Evolutionary conservation across 2,113 vertebrate species (phyloP), one percentile per base, ranked within the genome.

Genomic region (Microcebus ravelobensis): DNA sequence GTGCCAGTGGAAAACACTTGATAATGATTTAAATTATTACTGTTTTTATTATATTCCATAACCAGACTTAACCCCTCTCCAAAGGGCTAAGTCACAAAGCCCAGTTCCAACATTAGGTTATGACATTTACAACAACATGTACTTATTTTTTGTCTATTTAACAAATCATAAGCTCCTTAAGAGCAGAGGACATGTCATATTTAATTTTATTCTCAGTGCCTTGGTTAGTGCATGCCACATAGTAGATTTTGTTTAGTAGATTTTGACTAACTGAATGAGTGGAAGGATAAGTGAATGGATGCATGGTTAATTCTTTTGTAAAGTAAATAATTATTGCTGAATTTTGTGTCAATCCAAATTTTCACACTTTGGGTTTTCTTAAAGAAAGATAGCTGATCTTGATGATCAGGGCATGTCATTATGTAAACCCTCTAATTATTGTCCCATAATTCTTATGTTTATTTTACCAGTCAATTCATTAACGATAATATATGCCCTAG

Each of bases 251-350:
- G 45, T 80, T 90, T 55, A 59, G 39, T 42, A 42, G 39, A 42
- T 42, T 42, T 20, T 84, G 92, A 70, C 68, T 45, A 45, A 42
- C 42, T 48, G 39, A 90, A 85, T 15, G 76, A 63, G 23, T 80
- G 42, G 2, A 77, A 61, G 27, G 25, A 45, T 27, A 31, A 45
- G n/a, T 48, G 39, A 52, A 48, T 48, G 52, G 52, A 45, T 71
- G 52, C 76, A 9, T 68, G 42, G 50, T 42, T 94, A 68, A 88
- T 88, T 84, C 63, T 94, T 91, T 42, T 65, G 15, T 74, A 81
- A 96, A 87, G 83, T 55, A 92, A 96, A 97, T 87, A 91, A 68
- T 79, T 57, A 42, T 71, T 71, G 71, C 36, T 90, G 76, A 84
- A 77, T 81, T 92, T 94, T 76, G n/a, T 67, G 63, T 87, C 85